Conservation (phyloP, 2,797 vertebrate genomes). For the Coracias cyanogaster region DNA sequence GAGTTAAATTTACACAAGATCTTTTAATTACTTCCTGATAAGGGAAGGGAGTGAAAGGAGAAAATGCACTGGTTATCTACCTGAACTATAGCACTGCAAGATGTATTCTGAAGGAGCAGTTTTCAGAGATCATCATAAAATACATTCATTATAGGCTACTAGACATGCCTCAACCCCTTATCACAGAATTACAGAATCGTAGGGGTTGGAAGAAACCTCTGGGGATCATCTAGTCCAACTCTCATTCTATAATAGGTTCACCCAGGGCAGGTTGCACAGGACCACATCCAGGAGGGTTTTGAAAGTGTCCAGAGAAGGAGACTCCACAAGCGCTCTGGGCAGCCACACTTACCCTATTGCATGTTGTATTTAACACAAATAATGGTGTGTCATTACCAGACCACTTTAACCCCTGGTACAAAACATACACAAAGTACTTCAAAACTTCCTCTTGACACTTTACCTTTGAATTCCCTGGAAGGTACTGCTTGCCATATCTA, state of each 20-base stretch:
- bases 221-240: background rate
- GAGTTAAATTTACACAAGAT: background rate
- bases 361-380: background rate
- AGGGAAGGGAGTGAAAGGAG: background rate
- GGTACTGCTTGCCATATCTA: slow-evolving; percentile 98
- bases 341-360: background rate
- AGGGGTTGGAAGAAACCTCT: background rate
- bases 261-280: background rate
- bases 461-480: slow-evolving; percentile 99
- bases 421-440: fast-evolving
- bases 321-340: background rate
- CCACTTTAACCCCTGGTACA: background rate
- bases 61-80: background rate
- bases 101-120: background rate
- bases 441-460: background rate
- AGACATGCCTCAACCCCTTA: background rate
- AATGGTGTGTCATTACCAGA: background rate
- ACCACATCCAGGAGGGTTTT: background rate
- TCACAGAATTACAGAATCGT: background rate
- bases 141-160: background rate
- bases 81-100: background rate
- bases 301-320: background rate
- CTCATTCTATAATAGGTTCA: background rate
- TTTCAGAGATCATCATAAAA: background rate
- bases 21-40: background rate